These are phyloP conservation scores for Agrotis puta DNA, from an alignment of 2,888 invertebrate species.

Conservation along the genomic window DNA sequence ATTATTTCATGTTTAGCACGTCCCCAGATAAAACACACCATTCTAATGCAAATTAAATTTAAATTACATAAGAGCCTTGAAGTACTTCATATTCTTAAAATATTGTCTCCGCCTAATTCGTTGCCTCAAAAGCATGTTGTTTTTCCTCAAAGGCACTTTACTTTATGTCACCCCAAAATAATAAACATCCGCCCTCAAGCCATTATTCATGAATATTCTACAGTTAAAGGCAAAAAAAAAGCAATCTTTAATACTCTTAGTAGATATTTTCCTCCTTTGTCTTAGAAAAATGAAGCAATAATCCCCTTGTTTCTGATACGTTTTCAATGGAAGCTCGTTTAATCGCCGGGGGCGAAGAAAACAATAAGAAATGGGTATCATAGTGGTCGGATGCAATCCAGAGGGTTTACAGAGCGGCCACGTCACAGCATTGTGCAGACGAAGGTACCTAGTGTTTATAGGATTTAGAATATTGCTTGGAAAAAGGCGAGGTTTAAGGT, in stretches of 20 bases:
- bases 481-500: background rate
- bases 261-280: constrained; percentile 37
- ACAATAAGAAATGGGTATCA: constrained; percentile 38
- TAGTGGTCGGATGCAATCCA: constrained; percentile 33
- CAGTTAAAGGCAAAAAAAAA: constrained; percentile 35
- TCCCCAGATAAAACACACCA: background rate
- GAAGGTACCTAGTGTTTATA: constrained; percentile 13
- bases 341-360: constrained; percentile 37
- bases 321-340: constrained; percentile 45
- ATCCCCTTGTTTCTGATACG: constrained; percentile 43
- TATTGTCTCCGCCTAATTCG: constrained; percentile 8
- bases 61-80: background rate
- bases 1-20: no score
- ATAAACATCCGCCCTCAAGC: constrained; percentile 40
- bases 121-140: constrained; percentile 18
- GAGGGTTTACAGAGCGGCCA: constrained; percentile 30
- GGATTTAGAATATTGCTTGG: constrained; percentile 28
- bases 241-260: constrained; percentile 46
- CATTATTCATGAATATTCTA: constrained; percentile 56
- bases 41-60: constrained; percentile 13
- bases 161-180: constrained; percentile 48
- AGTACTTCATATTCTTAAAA: constrained; percentile 10
- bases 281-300: constrained; percentile 55
- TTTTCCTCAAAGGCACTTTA: constrained; percentile 31
- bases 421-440: constrained; percentile 28